Evolutionary conservation across 2,888 invertebrate genomes (phyloP), one percentile per base, ranked within the genome.

Genomic region (Cosmopolites sordidus): DNA sequence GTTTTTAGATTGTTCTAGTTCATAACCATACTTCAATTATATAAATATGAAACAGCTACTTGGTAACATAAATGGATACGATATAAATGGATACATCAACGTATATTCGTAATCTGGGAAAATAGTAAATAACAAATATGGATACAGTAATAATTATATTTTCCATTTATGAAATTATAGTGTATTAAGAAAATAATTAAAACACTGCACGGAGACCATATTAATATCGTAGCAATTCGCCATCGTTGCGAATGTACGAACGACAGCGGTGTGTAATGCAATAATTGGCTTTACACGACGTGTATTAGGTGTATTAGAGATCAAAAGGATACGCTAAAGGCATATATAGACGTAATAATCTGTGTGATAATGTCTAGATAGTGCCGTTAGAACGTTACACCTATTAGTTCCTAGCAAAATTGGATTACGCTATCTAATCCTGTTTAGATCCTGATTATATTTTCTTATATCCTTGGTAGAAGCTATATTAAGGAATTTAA

Each of bases 251-350:
- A 33, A 33, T n/a, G 33, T 33, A 12, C 3, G 33, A 33, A 33
- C 33, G 33, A 33, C 11, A 33, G 12, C 33, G 33, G 33, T 33
- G 11, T 11, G 33, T 33, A 33, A 33, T 33, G 33, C 33, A 33
- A 33, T 33, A 33, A 33, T 33, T 33, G 33, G 33, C 33, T 33
- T 33, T 33, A n/a, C 33, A 33, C 33, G 33, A 33, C 33, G n/a
- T 33, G 33, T 33, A 33, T 33, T 33, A 33, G 33, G 33, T 33
- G 33, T 33, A 33, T 33, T 33, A 33, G 33, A 33, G 33, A 33
- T 33, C 33, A 33, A 33, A 33, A 33, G 33, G 33, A 33, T 33
- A 33, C 33, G 33, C 12, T 33, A 33, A 33, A 33, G 33, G 33
- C 33, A 33, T 33, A 33, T n/a, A 33, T 33, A 33, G 33, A 33